Evolutionary conservation across 2,888 invertebrate species (phyloP).

Genomic region (Nemotelus pantherinus): DNA sequence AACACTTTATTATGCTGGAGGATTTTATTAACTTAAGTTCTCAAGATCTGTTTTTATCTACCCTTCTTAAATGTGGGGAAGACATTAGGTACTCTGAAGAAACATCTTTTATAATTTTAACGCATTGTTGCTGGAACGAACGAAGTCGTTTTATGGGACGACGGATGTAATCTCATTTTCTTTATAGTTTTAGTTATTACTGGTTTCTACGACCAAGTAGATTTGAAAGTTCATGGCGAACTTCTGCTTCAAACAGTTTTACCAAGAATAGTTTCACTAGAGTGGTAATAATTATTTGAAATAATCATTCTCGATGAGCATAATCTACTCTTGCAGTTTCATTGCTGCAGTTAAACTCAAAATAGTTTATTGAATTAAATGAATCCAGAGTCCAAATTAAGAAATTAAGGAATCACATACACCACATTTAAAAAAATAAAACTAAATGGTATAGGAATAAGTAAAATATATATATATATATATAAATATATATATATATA

Average conservation of each 20-base stretch:
- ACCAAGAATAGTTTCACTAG: too few species aligned
- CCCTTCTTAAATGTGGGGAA: not conserved
- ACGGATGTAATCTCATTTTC: conserved; percentile 16
- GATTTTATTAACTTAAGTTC: conserved; percentile 39
- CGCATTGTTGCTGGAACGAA: not conserved
- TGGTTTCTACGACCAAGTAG: conserved; percentile 16
- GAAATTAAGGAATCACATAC: too few species aligned
- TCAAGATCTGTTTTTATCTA: conserved; percentile 38
- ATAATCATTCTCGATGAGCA: too few species aligned
- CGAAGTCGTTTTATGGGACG: not conserved
- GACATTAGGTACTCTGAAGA: not conserved
- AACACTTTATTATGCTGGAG: conserved; percentile 27
- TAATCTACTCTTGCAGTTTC: too few species aligned
- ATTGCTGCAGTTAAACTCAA: too few species aligned
- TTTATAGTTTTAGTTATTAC: conserved; percentile 37
- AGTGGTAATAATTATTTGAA: too few species aligned
- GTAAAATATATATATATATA: too few species aligned
- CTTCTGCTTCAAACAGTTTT: not conserved
- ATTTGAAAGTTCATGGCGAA: conserved; percentile 18
- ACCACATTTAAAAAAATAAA: too few species aligned
- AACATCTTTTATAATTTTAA: conserved; percentile 16
- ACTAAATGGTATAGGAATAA: too few species aligned
- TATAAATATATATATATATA: too few species aligned
- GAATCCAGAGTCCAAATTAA: too few species aligned
- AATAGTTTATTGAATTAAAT: too few species aligned